Conservation (phyloP, 2,797 vertebrate genomes). For the Sebastes oblongus region DNA sequence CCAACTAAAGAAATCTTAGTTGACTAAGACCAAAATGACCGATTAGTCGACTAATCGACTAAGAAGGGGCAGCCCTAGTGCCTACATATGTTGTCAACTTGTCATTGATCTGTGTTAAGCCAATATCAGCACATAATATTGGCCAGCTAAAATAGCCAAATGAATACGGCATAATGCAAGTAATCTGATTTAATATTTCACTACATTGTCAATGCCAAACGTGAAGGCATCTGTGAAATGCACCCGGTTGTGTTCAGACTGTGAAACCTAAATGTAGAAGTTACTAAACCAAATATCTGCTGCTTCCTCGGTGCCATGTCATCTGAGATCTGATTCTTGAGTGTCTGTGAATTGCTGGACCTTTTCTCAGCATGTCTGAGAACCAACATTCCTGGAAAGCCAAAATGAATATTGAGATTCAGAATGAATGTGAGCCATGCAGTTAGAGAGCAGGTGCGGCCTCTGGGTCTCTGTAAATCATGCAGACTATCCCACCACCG, state of each 20-base stretch:
- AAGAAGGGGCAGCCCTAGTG: accelerated
- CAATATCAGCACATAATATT: not conserved
- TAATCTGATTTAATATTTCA: not conserved
- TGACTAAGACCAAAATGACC: no score
- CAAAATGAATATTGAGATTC: slow-evolving; percentile 74
- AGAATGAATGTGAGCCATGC: slow-evolving; percentile 73
- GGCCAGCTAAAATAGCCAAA: not conserved
- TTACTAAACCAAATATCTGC: slow-evolving; percentile 38
- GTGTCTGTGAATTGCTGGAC: slow-evolving; percentile 67
- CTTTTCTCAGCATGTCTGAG: slow-evolving; percentile 58
- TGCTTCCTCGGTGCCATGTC: slow-evolving; percentile 60
- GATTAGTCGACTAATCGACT: no score
- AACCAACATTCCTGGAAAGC: slow-evolving; percentile 78
- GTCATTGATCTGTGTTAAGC: not conserved
- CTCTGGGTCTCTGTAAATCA: slow-evolving; percentile 56
- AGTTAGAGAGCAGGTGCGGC: slow-evolving; percentile 75
- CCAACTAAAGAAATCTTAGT: no score
- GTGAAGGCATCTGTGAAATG: slow-evolving; percentile 9
- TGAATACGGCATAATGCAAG: not conserved
- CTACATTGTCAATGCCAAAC: not conserved
- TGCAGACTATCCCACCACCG: slow-evolving; percentile 30
- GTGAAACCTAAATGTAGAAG: slow-evolving; percentile 35
- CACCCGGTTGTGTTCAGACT: slow-evolving; percentile 1
- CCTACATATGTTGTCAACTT: not conserved
- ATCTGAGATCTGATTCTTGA: slow-evolving; percentile 59